Base-by-base conservation (phyloP, 2,888 invertebrate species). In the Drosophila anomalata region DNA sequence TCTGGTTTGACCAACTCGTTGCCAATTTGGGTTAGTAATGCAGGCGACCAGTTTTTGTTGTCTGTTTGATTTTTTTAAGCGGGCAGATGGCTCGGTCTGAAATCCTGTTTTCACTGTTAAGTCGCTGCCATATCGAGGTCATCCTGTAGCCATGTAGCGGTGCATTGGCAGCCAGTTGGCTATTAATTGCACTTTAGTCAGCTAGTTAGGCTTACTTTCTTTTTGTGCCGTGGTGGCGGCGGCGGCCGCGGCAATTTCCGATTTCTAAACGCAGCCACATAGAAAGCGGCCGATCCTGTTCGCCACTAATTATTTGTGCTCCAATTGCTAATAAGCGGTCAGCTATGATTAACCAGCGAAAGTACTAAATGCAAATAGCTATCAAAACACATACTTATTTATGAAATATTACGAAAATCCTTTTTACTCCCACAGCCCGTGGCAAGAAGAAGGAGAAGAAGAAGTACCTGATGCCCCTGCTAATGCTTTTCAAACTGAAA, bases 381-480 rank as follows among this genome's bases (percentile, higher is more conserved):
- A 11, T 51, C 2, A 36, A 36, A 14, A 22, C 14, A 44, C n/a
- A n/a, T 8, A 20, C 20, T 17, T 29, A 29, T 29, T 20, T 17
- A 42, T 22, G 44, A 42, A 7, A 41, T n/a, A 1, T 33, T 33
- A 12, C 1, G 5, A 36, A 12, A 12, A 36, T 36, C 36, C 36
- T 36, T 36, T 36, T 36, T 6, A n/a, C 1, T 36, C 2, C 36
- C 14, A 2, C 91, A 95, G 95, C 95, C 85, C 95, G 96, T 89
- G 96, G 95, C 89, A 96, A 96, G 92, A 93, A 93, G 88, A 96
- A 96, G 94, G 96, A 94, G 95, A 95, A 93, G 94, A 93, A 95
- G 91, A 96, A 96, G 93, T 94, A 95, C 87, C 94, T 96, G 85
- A 90, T 95, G 90, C 95, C 96, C 46, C 93, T 96, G 90, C 93